Percentiles rank a stretch among this genome's conserved stretches.
phyloP scores from a whole-genome alignment of 1,140 invertebrate species.

The Anagrus nilaparvatae region DNA sequence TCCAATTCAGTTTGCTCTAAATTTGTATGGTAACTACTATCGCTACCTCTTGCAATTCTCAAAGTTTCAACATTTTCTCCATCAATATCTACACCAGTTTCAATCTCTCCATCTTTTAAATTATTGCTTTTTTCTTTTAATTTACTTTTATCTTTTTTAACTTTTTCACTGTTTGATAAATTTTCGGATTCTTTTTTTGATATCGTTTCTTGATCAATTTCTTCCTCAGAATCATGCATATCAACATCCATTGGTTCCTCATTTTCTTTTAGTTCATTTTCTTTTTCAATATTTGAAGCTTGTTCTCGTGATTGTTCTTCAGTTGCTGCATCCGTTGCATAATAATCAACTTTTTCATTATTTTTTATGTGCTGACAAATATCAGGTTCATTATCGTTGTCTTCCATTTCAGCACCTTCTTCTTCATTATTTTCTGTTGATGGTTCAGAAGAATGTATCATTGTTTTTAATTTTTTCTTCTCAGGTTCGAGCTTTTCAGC shows the following conservation, averaged over 20 bases:
- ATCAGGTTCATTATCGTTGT: constrained; percentile 48
- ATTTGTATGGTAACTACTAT: constrained; percentile 58
- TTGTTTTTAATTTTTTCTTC: constrained; percentile 46
- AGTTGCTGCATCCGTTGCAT: constrained; percentile 60
- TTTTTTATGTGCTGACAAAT: constrained; percentile 81
- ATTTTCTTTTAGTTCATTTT: constrained; percentile 44
- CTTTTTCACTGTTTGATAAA: constrained; percentile 25
- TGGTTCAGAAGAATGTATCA: constrained; percentile 34
- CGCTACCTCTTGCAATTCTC: constrained; percentile 53
- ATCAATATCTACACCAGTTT: constrained; percentile 57
- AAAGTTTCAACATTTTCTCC: constrained; percentile 62
- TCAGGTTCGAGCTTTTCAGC: constrained; percentile 36
- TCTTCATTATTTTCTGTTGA: constrained; percentile 43
- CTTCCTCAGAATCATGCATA: constrained; percentile 40
- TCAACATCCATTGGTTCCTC: constrained; percentile 46
- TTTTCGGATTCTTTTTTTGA: constrained; percentile 41
- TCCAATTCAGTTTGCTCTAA: constrained; percentile 17
- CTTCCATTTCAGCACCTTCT: constrained; percentile 37
- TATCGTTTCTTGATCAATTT: constrained; percentile 34
- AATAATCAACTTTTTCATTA: constrained; percentile 53
- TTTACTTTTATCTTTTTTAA: constrained; percentile 3
- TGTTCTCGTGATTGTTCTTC: constrained; percentile 75
- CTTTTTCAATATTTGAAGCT: constrained; percentile 50
- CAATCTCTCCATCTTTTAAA: constrained; percentile 12
- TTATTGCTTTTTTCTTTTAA: constrained; percentile 10